Evolutionary conservation across 2,797 vertebrate genomes (phyloP).

Genomic region (Acanthurus leucopareius): DNA sequence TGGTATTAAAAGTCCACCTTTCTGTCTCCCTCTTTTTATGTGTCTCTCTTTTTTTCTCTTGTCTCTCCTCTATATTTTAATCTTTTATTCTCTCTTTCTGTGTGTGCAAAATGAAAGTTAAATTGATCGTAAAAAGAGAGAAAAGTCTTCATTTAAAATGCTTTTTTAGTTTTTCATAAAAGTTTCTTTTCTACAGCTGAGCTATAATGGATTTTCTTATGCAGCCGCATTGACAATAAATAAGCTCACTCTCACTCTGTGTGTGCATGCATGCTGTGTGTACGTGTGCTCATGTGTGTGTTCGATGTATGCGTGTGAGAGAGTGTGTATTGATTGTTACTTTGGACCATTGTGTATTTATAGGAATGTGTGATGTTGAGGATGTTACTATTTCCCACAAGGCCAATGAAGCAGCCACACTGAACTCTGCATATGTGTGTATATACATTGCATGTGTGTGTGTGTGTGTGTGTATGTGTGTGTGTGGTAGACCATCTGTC

Average conservation of each 20-base stretch:
- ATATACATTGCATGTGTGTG: slow-evolving; percentile 27
- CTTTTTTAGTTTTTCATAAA: slow-evolving; percentile 28
- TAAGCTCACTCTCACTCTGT: slow-evolving; percentile 29
- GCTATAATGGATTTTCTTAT: slow-evolving; percentile 30
- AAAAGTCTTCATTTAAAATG: background rate
- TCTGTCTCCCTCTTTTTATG: slow-evolving; percentile 9
- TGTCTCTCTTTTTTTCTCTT: slow-evolving; percentile 15
- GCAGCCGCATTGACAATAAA: slow-evolving; percentile 36
- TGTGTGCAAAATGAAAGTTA: slow-evolving; percentile 13
- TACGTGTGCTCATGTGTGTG: slow-evolving; percentile 22
- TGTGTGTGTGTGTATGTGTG: slow-evolving; percentile 41
- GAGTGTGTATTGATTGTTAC: slow-evolving; percentile 68
- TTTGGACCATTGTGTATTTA: slow-evolving; percentile 72
- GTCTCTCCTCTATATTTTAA: slow-evolving; percentile 9
- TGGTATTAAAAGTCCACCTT: slow-evolving; percentile 91
- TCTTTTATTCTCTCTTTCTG: slow-evolving; percentile 3
- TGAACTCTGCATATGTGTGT: slow-evolving; percentile 40
- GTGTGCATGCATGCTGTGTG: slow-evolving; percentile 23
- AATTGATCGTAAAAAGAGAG: slow-evolving; percentile 22
- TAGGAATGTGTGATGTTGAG: slow-evolving; percentile 70
- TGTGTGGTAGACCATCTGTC: slow-evolving; percentile 81
- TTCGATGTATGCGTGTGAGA: slow-evolving; percentile 27
- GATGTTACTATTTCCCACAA: slow-evolving; percentile 77
- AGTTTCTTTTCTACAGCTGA: slow-evolving; percentile 32
- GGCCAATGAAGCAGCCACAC: slow-evolving; percentile 74